Evolutionary conservation across 2,113 vertebrate genomes (phyloP), one percentile per base, ranked within the genome.

Genomic region (Embiotoca jacksoni): DNA sequence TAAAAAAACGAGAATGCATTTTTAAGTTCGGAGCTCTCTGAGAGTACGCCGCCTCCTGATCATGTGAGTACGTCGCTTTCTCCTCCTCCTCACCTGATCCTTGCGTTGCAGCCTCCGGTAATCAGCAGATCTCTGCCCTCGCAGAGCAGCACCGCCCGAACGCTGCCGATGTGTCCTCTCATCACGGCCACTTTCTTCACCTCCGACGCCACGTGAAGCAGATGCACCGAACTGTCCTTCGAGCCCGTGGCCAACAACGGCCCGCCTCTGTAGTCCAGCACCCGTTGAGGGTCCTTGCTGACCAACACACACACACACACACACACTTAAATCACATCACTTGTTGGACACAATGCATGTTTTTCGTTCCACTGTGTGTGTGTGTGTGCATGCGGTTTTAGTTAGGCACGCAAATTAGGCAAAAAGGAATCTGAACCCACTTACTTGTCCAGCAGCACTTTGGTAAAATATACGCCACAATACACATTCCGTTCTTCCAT

Each of bases 401-500:
- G 37, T 41, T 7, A 41, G 39, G 6, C 2, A 11, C 41, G 6
- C 10, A 44, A 44, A 23, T 23, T 23, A 23, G 23, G 23, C 41
- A 44, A 2, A 44, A 13, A 44, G 10, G 49, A 62, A 50, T 23
- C 2, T 4, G 3, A 76, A 36, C 16, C 16, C 59, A 93, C 94
- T 83, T 72, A 99, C 97, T 65, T 91, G n/a, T 95, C 86, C 8
- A 91, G 71, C 39, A 99, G 86, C 55, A 96, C 81, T 3, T 15
- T 79, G 37, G 89, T 81, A 10, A 94, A 96, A 67, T 97, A 97
- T 23, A 91, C 81, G 14, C 95, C 94, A 57, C 97, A 99, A 83
- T 95, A 99, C 33, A 99, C 75, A 46, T 99, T 99, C 70, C 95
- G 94, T 79, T 99, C 97, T 57, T 98, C 96, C 95, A 97, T 84